Conservation (phyloP, 64 coral and sea anemone genomes). For the Stylophora pistillata region DNA sequence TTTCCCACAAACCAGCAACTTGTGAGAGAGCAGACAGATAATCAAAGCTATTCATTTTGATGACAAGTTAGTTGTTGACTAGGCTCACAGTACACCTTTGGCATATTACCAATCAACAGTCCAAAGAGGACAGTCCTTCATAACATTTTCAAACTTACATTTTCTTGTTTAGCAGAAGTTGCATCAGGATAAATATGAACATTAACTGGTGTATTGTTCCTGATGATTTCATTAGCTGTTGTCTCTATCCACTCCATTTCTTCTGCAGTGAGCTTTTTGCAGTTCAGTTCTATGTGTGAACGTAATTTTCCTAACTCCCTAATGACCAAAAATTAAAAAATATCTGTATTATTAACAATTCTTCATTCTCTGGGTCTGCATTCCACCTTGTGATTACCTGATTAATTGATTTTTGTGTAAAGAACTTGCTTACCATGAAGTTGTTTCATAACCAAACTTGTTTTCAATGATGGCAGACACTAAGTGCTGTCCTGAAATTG, state of each 20-base stretch:
- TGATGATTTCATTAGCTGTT: slow-evolving; percentile 84
- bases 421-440: slow-evolving; percentile 76
- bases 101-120: too few relatives aligned
- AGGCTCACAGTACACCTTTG: too few relatives aligned
- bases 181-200: slow-evolving; percentile 84
- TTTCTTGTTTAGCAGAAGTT: slow-evolving; percentile 62
- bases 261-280: slow-evolving; percentile 72
- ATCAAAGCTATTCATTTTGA: too few relatives aligned
- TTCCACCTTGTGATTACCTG: too few relatives aligned
- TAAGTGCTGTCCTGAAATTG: slow-evolving; percentile 81
- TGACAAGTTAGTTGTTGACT: too few relatives aligned
- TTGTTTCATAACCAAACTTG: slow-evolving; percentile 91
- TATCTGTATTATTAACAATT: too few relatives aligned
- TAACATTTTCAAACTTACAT: slow-evolving; percentile 12
- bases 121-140: neutral
- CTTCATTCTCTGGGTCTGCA: too few relatives aligned
- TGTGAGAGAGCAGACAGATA: too few relatives aligned
- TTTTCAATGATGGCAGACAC: slow-evolving; percentile 93
- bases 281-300: slow-evolving; percentile 85
- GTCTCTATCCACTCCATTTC: slow-evolving; percentile 87
- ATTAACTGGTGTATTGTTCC: slow-evolving; percentile 78
- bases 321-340: neutral
- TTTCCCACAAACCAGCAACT: too few relatives aligned
- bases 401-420: too few relatives aligned
- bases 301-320: slow-evolving; percentile 89